Base-by-base conservation (phyloP, 2,797 vertebrate species). In the Poeciliopsis presidionis region DNA sequence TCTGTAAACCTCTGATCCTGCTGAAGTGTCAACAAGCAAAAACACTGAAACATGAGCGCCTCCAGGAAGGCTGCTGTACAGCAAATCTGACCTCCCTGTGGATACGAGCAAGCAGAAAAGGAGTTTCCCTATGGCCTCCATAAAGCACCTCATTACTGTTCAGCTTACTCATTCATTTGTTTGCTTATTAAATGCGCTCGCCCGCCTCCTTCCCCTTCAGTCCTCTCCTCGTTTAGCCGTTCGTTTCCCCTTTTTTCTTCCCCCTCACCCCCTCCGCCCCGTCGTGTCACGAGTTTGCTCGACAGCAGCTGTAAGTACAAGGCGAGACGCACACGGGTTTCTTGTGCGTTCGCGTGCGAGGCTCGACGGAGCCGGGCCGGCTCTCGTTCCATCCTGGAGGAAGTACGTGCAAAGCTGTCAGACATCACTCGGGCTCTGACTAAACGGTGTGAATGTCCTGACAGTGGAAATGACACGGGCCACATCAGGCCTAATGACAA, bases 361-460 rank as follows among this genome's bases (percentile, higher is more conserved):
- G 84, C 88, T 85, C 87, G 89, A 91, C 89, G 88, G 91, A 86
- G 84, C 85, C 25, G 65, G 91, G 2, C 89, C 91, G 87, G 87
- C 81, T 91, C 91, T 93, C 92, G 88, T 92, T 93, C 92, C 92
- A 91, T 91, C 90, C 91, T 90, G 81, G 78, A 87, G 89, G 88
- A 88, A 87, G 89, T 88, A 83, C 83, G 88, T 84, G 88, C 90
- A 91, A 90, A 92, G 90, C 93, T 94, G 94, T 95, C 93, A 94
- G 87, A 84, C 93, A 92, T 94, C 91, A 95, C 91, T 93, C 90
- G 88, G 88, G 86, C 92, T 95, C 93, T 93, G 92, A 95, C 93
- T 93, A 93, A 95, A 93, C 74, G 91, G 87, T 93, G 93, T 93
- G 93, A 94, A 94, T 93, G 93, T 95, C 92, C 93, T 91, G 94